Evolutionary conservation across 2,797 vertebrate species (phyloP).

Genomic region (Sebastolobus altivelis): DNA sequence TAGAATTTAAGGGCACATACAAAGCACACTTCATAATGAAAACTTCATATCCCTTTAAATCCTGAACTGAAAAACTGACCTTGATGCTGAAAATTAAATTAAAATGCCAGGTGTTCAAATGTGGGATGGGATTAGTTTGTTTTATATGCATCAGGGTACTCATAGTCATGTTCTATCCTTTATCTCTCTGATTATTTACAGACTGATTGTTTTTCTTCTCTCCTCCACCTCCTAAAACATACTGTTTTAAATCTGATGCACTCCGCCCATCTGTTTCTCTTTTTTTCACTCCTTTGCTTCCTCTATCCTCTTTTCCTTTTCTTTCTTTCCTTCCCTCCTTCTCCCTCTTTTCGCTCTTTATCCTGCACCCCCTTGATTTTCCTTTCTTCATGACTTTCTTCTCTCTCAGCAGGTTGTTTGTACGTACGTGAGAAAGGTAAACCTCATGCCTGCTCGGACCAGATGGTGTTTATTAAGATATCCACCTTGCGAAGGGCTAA

Average conservation of each 20-base stretch:
- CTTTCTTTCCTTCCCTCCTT: not conserved
- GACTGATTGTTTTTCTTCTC: not conserved
- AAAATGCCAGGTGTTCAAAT: not conserved
- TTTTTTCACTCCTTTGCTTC: too few relatives aligned
- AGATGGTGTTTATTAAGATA: constrained; percentile 87
- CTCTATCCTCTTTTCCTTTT: not conserved
- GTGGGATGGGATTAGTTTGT: not conserved
- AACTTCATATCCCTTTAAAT: not conserved
- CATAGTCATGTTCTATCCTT: not conserved
- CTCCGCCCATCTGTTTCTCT: constrained; percentile 42
- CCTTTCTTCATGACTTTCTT: not conserved
- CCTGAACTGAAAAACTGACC: not conserved
- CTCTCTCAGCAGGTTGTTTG: constrained; percentile 54
- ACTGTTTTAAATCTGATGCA: constrained; percentile 37
- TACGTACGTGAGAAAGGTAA: constrained; percentile 56
- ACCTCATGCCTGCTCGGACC: constrained; percentile 79
- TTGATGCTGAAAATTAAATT: not conserved
- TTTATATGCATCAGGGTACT: not conserved
- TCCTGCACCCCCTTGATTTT: not conserved
- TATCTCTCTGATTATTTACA: not conserved
- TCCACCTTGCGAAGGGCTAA: constrained; percentile 57
- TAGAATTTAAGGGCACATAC: not conserved
- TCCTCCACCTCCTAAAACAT: not conserved
- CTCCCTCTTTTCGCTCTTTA: not conserved
- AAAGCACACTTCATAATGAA: not conserved